Base-by-base conservation (phyloP, 92 coral and sea anemone genomes). In the Bergia sp. region DNA sequence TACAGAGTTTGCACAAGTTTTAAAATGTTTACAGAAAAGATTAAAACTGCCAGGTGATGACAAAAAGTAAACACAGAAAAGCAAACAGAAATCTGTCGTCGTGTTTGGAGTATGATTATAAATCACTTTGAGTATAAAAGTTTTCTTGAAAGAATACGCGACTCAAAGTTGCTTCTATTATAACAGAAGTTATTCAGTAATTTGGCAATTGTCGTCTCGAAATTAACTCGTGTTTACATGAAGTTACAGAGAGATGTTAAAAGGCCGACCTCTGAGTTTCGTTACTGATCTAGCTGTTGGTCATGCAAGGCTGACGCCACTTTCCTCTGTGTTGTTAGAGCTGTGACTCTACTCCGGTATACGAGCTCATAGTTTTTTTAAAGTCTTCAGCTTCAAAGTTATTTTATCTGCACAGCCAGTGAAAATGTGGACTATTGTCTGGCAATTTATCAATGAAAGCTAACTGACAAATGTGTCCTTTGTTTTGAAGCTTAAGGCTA, bases 11-110 rank as follows among this genome's bases (percentile, higher is more conserved):
- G 82, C 82, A 79, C 82, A 79, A 49, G 37, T 49, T 79, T n/a
- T 47, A 21, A 79, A 44, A 79, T 79, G 82, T 79, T 79, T 79
- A 79, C 66, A 45, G 23, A 79, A 79, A 50, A 44, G 82, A 79
- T 79, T 79, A 29, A 49, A 23, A 73, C 37, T 2, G 9, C 65
- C 39, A 79, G 61, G 65, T 79, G 64, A 7, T 49, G 37, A 79
- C 77, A 73, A 73, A 11, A 73, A 61, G 29, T 21, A 61, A 61
- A 61, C 69, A 61, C 29, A 61, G 29, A 61, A 61, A 61, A 61
- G 29, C 69, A 61, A 61, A 61, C 29, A 61, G 69, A 20, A 18
- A 61, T 7, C 69, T 61, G 29, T 61, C 29, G n/a, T 61, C 69
- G 69, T 61, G 23, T 21, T 21, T 53, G 15, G 29, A 61, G 4